Evolutionary conservation across 2,797 vertebrate species (phyloP).

Genomic region (Ctenochaetus hawaiiensis): DNA sequence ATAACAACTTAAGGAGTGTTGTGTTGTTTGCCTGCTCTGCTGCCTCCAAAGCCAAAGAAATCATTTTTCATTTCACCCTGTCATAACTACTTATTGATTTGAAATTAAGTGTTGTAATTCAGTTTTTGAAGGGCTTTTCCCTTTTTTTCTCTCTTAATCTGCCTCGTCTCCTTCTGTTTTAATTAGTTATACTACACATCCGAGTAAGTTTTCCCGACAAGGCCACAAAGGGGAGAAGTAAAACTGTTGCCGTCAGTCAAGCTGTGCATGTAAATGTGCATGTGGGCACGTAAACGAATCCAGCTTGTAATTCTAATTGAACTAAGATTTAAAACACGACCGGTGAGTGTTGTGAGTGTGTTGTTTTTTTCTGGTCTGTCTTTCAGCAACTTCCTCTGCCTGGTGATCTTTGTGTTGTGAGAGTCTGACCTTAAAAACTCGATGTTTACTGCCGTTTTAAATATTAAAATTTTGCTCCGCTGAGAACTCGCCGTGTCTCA

Average conservation of each 20-base stretch:
- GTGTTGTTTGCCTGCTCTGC: too few species aligned
- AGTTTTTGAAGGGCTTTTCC: neutral
- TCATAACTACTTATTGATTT: neutral
- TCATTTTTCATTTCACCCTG: neutral
- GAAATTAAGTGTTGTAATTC: neutral
- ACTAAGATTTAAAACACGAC: neutral
- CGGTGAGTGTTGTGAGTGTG: neutral
- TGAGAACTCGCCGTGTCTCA: conserved; percentile 21
- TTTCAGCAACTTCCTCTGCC: neutral
- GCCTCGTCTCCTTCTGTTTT: neutral
- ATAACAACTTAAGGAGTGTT: too few species aligned
- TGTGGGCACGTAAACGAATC: neutral
- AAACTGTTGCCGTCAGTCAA: neutral
- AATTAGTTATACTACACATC: neutral
- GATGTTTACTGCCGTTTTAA: conserved; percentile 27
- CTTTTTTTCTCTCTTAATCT: neutral
- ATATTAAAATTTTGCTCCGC: conserved; percentile 18
- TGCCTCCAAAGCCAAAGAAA: neutral
- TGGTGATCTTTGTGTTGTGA: conserved; percentile 13
- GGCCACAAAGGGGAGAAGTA: neutral
- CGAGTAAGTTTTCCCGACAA: neutral
- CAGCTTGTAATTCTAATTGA: neutral
- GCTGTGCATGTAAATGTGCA: neutral
- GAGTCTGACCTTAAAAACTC: conserved; percentile 23
- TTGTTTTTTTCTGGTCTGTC: neutral